Evolutionary conservation across 2,888 invertebrate species (phyloP).

Genomic region (Barypeithes pellucidus): DNA sequence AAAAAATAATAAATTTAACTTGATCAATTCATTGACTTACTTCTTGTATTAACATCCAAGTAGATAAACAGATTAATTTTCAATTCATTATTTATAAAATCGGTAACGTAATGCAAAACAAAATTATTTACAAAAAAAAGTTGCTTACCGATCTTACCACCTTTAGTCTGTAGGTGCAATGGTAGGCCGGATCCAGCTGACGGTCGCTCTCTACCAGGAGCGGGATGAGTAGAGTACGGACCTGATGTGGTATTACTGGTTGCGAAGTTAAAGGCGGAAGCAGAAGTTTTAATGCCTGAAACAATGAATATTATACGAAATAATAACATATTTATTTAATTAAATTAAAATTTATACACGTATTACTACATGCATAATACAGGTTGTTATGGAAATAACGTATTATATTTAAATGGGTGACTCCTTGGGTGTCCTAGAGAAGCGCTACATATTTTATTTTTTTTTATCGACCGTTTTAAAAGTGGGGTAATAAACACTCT

Average conservation of each 20-base stretch:
- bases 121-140: neutral
- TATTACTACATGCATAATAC: too few relatives aligned
- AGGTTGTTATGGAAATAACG: too few relatives aligned
- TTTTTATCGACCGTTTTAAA: too few relatives aligned
- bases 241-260: slow-evolving; percentile 64
- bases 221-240: slow-evolving; percentile 69
- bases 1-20: too few relatives aligned
- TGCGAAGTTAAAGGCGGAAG: slow-evolving; percentile 73
- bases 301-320: too few relatives aligned
- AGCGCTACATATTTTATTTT: too few relatives aligned
- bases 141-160: slow-evolving; percentile 65
- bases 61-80: neutral
- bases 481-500: too few relatives aligned
- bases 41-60: neutral
- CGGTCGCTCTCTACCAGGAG: slow-evolving; percentile 66
- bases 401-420: too few relatives aligned
- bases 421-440: too few relatives aligned
- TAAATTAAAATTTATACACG: too few relatives aligned
- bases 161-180: slow-evolving; percentile 65
- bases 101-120: neutral
- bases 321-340: too few relatives aligned
- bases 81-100: neutral
- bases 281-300: slow-evolving; percentile 75
- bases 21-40: neutral
- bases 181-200: slow-evolving; percentile 68